Conservation (phyloP, 2,888 invertebrate species). For the Diarsia brunnea region DNA sequence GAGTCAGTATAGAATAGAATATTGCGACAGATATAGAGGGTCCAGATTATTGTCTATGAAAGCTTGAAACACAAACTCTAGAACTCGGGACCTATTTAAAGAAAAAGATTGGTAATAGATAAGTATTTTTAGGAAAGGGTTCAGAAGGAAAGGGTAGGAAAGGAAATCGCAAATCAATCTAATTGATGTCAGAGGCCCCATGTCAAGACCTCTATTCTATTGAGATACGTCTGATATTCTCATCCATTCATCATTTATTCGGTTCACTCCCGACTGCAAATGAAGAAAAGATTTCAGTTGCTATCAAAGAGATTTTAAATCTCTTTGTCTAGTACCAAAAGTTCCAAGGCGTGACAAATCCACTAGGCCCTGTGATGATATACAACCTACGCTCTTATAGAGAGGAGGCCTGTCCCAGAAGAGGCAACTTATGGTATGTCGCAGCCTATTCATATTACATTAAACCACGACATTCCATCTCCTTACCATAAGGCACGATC, state of each 20-base stretch:
- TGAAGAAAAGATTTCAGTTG: not conserved
- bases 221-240: not conserved
- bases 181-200: no score
- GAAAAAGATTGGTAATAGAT: not conserved
- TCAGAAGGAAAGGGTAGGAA: no score
- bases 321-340: not conserved
- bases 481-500: conserved; percentile 46
- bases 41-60: not conserved
- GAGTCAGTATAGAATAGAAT: no score
- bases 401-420: not conserved
- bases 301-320: no score
- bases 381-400: not conserved
- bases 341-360: not conserved
- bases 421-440: not conserved
- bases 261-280: not conserved
- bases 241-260: no score
- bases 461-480: conserved; percentile 11
- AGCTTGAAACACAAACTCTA: not conserved
- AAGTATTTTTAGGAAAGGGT: not conserved
- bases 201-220: not conserved
- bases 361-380: not conserved
- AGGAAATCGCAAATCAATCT: not conserved
- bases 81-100: not conserved
- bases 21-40: not conserved
- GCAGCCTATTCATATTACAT: not conserved